Evolutionary conservation across 2,888 invertebrate species (phyloP), one percentile per base, ranked within the genome.

Genomic region (Micoletzkya japonica): DNA sequence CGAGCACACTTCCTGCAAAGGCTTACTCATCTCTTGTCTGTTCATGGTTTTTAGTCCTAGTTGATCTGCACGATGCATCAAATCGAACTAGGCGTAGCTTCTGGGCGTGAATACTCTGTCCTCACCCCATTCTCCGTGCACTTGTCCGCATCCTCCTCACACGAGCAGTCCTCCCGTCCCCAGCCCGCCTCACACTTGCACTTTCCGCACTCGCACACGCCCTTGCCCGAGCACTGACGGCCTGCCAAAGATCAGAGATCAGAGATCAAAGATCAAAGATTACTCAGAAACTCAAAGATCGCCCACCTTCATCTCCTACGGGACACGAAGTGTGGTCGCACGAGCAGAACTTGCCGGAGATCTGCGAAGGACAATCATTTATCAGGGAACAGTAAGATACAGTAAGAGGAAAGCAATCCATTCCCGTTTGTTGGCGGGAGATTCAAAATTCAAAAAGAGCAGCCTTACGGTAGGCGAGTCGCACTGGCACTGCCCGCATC

Each of bases 1-100:
- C 32, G 77, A 75, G 73, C 85, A 85, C 32, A 81, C 70, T 63
- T 78, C 70, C 84, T 84, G 71, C n/a, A 68, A 44, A 44, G 20
- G 44, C 10, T 20, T 14, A 44, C 44, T n/a, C n/a, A n/a, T n/a
- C n/a, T n/a, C n/a, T 50, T 50, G 1, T 1, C n/a, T 6, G 4
- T 50, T 50, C 20, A 6, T 24, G 26, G n/a, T 50, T 26, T 4
- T 26, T 26, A 26, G 26, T 52, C 4, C n/a, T 10, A 52, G 24
- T 52, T 28, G 2, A 24, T 54, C 28, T 26, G 26, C 26, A 1
- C 4, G 10, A 52, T 26, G 14, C 26, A 56, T 56, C 52, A 26
- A 20, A 56, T 2, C 4, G 28, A 4, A 52, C 7, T 39, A n/a
- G n/a, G n/a, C n/a, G 10, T 44, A 44, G 10, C 44, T 14, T 44